Evolutionary conservation across 1,140 invertebrate species (phyloP).

Genomic region (Eriocheir sinensis): DNA sequence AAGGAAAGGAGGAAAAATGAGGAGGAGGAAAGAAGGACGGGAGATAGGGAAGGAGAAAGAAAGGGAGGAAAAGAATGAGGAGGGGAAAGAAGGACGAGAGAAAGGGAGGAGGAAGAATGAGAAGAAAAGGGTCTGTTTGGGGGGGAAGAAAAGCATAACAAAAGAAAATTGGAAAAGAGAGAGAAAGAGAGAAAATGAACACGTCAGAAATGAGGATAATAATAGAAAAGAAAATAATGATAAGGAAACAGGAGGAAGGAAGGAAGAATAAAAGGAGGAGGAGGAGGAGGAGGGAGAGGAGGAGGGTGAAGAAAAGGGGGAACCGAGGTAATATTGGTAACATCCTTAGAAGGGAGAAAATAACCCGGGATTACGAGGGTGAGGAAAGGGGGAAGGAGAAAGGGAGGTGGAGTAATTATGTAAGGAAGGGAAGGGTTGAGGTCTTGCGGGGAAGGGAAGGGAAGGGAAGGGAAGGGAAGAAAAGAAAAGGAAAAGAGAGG

Average conservation of each 20-base stretch:
- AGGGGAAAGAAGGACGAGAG: not conserved
- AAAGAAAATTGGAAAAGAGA: too few relatives aligned
- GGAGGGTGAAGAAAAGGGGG: not conserved
- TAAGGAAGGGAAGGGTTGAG: not conserved
- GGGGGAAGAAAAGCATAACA: too few relatives aligned
- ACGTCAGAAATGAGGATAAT: not conserved
- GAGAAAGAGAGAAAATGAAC: not conserved
- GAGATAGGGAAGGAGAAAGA: not conserved
- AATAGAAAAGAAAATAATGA: not conserved
- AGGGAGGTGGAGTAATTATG: not conserved
- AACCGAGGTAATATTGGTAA: too few relatives aligned
- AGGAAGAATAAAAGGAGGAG: not conserved
- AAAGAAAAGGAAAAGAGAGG: too few relatives aligned
- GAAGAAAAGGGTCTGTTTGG: too few relatives aligned
- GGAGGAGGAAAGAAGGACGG: too few relatives aligned
- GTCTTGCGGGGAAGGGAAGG: not conserved
- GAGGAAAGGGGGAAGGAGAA: not conserved
- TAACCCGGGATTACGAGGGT: not conserved
- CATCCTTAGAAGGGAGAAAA: not conserved
- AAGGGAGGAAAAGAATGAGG: too few relatives aligned
- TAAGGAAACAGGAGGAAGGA: not conserved
- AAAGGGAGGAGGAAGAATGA: too few relatives aligned
- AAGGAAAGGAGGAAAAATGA: not conserved
- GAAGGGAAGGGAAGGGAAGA: not conserved
- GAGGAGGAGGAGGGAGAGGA: not conserved